Evolutionary conservation across 2,797 vertebrate genomes (phyloP).

Genomic region (Heliangelus exortis): DNA sequence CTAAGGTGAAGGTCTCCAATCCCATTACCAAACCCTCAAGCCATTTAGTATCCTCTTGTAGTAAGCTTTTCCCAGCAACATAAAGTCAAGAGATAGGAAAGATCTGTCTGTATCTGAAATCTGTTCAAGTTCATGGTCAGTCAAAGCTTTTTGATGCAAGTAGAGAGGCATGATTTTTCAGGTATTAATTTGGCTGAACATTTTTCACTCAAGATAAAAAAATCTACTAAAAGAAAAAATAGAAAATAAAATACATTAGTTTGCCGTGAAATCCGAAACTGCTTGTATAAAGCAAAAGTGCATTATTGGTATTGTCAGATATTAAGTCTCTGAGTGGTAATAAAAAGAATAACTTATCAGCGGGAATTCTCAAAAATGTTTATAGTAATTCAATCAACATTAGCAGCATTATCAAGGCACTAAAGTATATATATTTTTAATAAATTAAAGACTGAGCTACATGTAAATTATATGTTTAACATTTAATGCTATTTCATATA

Average conservation of each 20-base stretch:
- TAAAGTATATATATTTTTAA: constrained; percentile 23
- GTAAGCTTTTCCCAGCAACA: not conserved
- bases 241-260: not conserved
- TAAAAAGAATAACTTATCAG: not conserved
- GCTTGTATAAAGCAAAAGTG: not conserved
- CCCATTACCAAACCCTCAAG: constrained; percentile 57
- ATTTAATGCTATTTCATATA: constrained; percentile 33
- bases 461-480: constrained; percentile 44
- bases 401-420: not conserved
- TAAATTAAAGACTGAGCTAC: constrained; percentile 4
- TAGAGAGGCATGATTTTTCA: not conserved
- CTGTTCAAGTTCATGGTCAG: not conserved
- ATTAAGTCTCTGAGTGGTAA: not conserved
- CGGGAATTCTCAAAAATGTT: not conserved
- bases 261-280: constrained; percentile 1
- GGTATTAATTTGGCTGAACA: not conserved
- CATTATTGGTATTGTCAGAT: not conserved
- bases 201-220: constrained; percentile 10
- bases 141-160: not conserved
- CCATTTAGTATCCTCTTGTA: constrained; percentile 2
- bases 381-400: not conserved
- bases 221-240: not conserved
- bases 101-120: not conserved
- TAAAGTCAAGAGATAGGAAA: constrained; percentile 39
- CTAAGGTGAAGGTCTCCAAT: constrained; percentile 72